phyloP scores from a whole-genome alignment of 53 echinoderm and acorn worm genomes.

The Echinarachnius parma region DNA sequence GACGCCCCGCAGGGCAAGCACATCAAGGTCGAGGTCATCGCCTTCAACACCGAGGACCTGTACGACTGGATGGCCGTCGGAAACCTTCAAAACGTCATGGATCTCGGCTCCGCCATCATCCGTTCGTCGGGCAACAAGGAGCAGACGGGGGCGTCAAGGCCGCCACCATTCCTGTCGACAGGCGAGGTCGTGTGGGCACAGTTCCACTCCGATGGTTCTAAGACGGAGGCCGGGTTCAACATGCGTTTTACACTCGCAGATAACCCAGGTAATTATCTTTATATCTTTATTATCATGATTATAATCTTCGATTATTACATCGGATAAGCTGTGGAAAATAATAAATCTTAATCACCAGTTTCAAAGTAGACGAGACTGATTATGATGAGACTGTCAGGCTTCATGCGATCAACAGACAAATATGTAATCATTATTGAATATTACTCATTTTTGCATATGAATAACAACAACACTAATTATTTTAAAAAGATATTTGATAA shows the following conservation, averaged over 20 bases:
- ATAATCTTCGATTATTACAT: no score
- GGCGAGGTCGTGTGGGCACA: constrained; percentile 64
- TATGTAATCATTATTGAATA: no score
- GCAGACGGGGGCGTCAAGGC: constrained; percentile 42
- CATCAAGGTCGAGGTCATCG: constrained; percentile 57
- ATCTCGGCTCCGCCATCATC: constrained; percentile 56
- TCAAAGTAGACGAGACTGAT: no score
- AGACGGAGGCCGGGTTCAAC: constrained; percentile 66
- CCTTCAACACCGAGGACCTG: constrained; percentile 59
- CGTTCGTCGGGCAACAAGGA: constrained; percentile 38
- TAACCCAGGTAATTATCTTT: constrained; percentile 41
- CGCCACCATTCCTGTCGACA: constrained; percentile 62
- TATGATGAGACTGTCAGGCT: no score
- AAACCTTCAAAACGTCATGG: constrained; percentile 55
- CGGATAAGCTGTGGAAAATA: no score
- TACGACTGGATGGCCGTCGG: constrained; percentile 65
- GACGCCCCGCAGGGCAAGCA: constrained; percentile 55
- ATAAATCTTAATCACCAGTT: no score
- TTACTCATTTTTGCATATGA: no score
- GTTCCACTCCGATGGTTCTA: constrained; percentile 60
- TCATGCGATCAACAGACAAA: no score
- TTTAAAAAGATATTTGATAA: no score
- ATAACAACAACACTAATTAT: no score
- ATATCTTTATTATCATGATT: no score
- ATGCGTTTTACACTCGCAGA: constrained; percentile 44